Percentiles rank a stretch among this genome's conserved stretches.
Evolutionary conservation across 2,113 vertebrate species (phyloP).

Genomic region (Sula dactylatra): DNA sequence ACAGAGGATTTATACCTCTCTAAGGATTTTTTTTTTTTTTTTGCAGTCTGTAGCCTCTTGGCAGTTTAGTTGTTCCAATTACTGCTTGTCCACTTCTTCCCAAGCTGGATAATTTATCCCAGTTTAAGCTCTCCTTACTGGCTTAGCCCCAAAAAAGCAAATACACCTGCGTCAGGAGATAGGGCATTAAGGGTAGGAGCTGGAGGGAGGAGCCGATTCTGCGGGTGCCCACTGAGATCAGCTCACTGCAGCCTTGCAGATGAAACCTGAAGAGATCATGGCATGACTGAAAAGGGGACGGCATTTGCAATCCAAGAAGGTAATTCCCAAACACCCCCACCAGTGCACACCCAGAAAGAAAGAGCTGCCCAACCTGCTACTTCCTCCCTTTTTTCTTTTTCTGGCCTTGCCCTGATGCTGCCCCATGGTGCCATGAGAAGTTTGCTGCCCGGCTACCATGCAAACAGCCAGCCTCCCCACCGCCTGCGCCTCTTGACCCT

Average conservation of each 20-base stretch:
- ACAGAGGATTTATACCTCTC: background rate
- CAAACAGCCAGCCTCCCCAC: background rate
- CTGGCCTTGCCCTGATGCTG: background rate
- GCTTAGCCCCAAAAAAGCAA: background rate
- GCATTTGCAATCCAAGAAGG: background rate
- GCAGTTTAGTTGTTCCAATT: rapidly evolving
- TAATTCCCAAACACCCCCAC: background rate
- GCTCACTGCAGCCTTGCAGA: background rate
- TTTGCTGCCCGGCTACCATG: background rate
- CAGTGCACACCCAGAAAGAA: background rate
- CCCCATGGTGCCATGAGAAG: rapidly evolving
- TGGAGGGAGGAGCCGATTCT: background rate
- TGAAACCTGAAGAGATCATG: background rate
- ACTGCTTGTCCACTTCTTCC: background rate
- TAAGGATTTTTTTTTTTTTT: background rate
- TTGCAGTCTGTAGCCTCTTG: background rate
- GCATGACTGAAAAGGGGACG: background rate
- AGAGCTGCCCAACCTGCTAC: background rate
- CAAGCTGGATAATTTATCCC: background rate
- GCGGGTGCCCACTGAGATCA: background rate
- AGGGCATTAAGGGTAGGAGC: background rate
- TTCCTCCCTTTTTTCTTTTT: background rate
- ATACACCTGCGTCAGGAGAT: rapidly evolving
- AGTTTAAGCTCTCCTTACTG: background rate
- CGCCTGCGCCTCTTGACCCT: background rate